Evolutionary conservation across 2,888 invertebrate species (phyloP), one percentile per base, ranked within the genome.

Genomic region (Notocelia uddmanniana): DNA sequence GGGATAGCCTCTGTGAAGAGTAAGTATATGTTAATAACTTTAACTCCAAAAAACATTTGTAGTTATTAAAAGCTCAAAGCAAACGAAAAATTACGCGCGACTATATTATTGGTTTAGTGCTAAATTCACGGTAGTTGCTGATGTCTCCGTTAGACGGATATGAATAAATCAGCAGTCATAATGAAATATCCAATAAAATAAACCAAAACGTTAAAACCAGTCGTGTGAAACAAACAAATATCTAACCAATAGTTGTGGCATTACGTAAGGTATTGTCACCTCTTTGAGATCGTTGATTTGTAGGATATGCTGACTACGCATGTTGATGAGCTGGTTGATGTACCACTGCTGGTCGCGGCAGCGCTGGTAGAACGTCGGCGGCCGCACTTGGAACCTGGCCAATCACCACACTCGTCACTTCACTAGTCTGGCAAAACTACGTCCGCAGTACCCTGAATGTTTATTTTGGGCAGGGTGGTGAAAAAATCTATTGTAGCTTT

Each of bases 331-430:
- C 87, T 98, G 98, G 85, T 96, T 96, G 77, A 98, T 98, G 86
- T 97, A 97, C 97, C 97, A 98, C 86, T 98, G 97, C 84, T 98
- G 98, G 90, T 98, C 98, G 75, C 98, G 95, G 85, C 98, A 98
- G 69, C 98, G 96, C 89, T 98, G 98, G 89, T 97, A 98, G 91
- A 98, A 98, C 58, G 98, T 98, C 6, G 98, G 98, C 37, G 98
- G 97, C 41, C 98, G 95, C 26, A 98, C 98, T 95, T 98, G 97
- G 90, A 98, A 98, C 83, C 97, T 96, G 77, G 2, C 26, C 13
- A 60, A 45, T 11, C 8, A 54, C 55, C 6, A 41, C 15, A 41
- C 5, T 41, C 15, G 41, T 41, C 13, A 41, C 41, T 13, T 41
- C 41, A 15, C 41, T 26, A 15, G 15, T 15, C 15, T 15, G 41